phyloP scores from a whole-genome alignment of 2,888 invertebrate species.

The Tethea ocularis region DNA sequence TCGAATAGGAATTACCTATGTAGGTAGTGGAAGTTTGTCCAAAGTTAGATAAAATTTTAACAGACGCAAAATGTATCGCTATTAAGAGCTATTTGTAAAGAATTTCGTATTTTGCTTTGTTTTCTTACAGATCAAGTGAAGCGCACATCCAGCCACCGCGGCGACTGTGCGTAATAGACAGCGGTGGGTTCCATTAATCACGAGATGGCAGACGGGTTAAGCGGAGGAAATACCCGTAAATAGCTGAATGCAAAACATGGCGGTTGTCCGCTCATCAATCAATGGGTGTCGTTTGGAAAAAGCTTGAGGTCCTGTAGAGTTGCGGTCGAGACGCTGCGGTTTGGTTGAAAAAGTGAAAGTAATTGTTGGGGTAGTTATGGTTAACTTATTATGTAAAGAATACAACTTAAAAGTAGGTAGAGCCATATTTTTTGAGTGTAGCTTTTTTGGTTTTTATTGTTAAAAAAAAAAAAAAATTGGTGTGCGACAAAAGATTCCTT shows the following conservation, averaged over 20 bases:
- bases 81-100: slow-evolving; percentile 27
- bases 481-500: too few species aligned
- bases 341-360: not conserved
- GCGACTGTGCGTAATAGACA: slow-evolving; percentile 53
- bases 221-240: slow-evolving; percentile 82
- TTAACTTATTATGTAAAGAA: not conserved
- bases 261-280: slow-evolving; percentile 81
- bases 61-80: not conserved
- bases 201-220: slow-evolving; percentile 71
- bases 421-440: not conserved
- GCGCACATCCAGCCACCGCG: slow-evolving; percentile 54
- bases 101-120: slow-evolving; percentile 36
- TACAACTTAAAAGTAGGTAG: too few species aligned
- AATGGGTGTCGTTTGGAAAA: slow-evolving; percentile 50
- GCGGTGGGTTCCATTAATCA: slow-evolving; percentile 74
- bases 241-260: slow-evolving; percentile 82
- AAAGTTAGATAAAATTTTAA: not conserved
- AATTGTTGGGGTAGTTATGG: not conserved
- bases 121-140: slow-evolving; percentile 40
- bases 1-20: too few species aligned
- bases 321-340: slow-evolving; percentile 33
- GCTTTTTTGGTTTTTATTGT: too few species aligned
- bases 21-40: not conserved
- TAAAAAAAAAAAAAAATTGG: too few species aligned
- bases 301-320: slow-evolving; percentile 19